These are phyloP conservation scores for Tethea ocularis DNA, from an alignment of 2,888 invertebrate genomes.

Conservation along the genomic window DNA sequence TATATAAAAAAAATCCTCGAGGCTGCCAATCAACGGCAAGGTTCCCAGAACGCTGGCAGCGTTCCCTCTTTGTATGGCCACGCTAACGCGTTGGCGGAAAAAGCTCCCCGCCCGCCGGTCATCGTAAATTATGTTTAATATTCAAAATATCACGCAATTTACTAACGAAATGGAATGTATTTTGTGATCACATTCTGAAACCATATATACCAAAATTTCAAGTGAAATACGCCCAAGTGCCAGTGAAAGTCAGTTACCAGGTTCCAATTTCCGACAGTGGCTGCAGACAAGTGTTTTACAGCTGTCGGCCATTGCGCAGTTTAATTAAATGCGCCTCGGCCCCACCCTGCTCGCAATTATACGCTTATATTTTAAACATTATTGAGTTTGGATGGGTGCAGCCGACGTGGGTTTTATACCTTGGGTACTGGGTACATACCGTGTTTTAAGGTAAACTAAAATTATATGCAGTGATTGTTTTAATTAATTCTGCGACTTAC, in stretches of 20 bases:
- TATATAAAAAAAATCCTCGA: too few relatives aligned
- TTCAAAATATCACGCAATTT: too few relatives aligned
- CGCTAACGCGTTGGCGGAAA: too few relatives aligned
- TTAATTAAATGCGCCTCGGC: conserved; percentile 36
- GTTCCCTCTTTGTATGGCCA: too few relatives aligned
- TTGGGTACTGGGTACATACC: background rate
- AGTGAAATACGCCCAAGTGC: background rate
- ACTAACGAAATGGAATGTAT: too few relatives aligned
- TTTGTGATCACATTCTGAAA: background rate
- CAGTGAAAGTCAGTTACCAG: conserved; percentile 7
- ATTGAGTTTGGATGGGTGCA: conserved; percentile 9
- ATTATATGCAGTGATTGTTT: background rate
- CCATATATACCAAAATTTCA: background rate
- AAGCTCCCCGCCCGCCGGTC: too few relatives aligned
- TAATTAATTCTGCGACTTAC: too few relatives aligned
- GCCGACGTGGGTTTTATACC: background rate
- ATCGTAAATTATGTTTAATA: too few relatives aligned
- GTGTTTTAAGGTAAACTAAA: background rate
- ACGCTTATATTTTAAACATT: conserved; percentile 32
- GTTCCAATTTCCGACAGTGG: conserved; percentile 10
- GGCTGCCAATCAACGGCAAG: too few relatives aligned
- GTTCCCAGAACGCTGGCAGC: too few relatives aligned
- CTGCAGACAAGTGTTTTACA: conserved; percentile 39
- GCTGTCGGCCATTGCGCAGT: conserved; percentile 31
- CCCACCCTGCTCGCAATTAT: conserved; percentile 28